A percentile compares a stretch with the other conserved stretches of the same genome.
Conservation (phyloP, 2,888 invertebrate species). For the Andrena marginata region DNA sequence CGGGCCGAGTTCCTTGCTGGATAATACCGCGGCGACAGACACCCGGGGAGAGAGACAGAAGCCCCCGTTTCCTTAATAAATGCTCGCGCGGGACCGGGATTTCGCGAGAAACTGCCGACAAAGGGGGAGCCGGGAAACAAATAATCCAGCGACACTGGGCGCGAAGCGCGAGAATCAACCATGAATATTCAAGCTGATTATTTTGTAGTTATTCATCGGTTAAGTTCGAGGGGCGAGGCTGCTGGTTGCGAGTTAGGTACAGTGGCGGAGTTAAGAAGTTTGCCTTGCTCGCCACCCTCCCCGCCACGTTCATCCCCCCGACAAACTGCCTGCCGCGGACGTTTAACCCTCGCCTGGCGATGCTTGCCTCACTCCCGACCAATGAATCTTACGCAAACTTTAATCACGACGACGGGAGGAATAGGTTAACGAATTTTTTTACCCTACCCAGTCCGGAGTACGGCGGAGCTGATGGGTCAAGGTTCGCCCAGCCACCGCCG, state of each 20-base stretch:
- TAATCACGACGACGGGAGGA: neutral
- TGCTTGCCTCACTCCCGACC: neutral
- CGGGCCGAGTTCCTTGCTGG: slow-evolving; percentile 1
- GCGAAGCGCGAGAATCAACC: slow-evolving; percentile 46
- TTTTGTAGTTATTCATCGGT: slow-evolving; percentile 81
- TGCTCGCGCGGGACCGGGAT: slow-evolving; percentile 30
- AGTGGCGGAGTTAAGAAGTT: slow-evolving; percentile 76
- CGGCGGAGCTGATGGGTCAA: too few relatives aligned
- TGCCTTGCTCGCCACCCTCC: slow-evolving; percentile 48
- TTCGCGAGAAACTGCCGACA: slow-evolving; percentile 6
- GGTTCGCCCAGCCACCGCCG: too few relatives aligned
- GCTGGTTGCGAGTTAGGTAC: slow-evolving; percentile 68
- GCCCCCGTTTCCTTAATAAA: slow-evolving; percentile 18
- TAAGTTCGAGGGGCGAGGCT: slow-evolving; percentile 70
- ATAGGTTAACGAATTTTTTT: neutral
- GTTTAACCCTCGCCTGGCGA: slow-evolving; percentile 22
- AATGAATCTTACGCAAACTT: neutral
- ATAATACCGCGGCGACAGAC: slow-evolving; percentile 1
- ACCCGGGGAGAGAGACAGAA: neutral
- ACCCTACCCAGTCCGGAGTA: too few relatives aligned
- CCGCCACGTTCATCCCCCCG: slow-evolving; percentile 12
- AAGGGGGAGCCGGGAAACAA: slow-evolving; percentile 21
- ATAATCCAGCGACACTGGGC: slow-evolving; percentile 41
- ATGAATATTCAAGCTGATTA: slow-evolving; percentile 82
- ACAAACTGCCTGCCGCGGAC: slow-evolving; percentile 13